Conservation (phyloP, 1,140 invertebrate species). For the Harpegnathos saltator region DNA sequence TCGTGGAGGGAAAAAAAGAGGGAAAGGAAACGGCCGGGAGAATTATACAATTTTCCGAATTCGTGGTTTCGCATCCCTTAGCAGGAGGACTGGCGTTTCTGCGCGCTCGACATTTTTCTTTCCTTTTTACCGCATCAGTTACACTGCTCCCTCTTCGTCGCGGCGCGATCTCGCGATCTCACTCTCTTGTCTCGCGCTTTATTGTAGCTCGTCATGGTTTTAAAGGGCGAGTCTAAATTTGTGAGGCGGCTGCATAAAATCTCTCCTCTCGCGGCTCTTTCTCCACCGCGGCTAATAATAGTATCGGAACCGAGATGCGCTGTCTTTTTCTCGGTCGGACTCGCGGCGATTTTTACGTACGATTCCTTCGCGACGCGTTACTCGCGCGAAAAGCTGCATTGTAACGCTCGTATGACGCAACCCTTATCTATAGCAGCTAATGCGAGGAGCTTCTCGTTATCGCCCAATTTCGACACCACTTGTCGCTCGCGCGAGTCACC, state of each 20-base stretch:
- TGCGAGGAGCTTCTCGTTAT: background rate
- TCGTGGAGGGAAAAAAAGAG: background rate
- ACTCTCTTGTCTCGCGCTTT: background rate
- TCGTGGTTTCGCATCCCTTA: background rate
- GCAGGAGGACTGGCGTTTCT: too few relatives aligned
- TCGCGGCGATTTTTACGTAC: too few relatives aligned
- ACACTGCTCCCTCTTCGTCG: too few relatives aligned
- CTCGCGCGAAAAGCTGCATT: too few relatives aligned
- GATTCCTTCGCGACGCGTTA: too few relatives aligned
- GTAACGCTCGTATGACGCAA: too few relatives aligned
- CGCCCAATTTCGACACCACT: background rate
- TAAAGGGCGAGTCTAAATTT: conserved; percentile 3
- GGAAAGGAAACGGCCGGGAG: background rate
- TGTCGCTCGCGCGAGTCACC: background rate
- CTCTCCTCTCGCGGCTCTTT: background rate
- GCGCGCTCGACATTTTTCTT: too few relatives aligned
- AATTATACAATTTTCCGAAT: conserved; percentile 20
- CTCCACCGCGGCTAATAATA: background rate
- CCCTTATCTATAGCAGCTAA: conserved; percentile 1
- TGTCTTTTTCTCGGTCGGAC: too few relatives aligned
- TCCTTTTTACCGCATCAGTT: background rate
- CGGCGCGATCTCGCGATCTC: background rate
- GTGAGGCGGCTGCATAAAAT: background rate
- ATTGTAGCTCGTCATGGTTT: background rate
- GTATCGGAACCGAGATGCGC: too few relatives aligned